Evolutionary conservation across 2,888 invertebrate genomes (phyloP).

Genomic region (Belgica antarctica): DNA sequence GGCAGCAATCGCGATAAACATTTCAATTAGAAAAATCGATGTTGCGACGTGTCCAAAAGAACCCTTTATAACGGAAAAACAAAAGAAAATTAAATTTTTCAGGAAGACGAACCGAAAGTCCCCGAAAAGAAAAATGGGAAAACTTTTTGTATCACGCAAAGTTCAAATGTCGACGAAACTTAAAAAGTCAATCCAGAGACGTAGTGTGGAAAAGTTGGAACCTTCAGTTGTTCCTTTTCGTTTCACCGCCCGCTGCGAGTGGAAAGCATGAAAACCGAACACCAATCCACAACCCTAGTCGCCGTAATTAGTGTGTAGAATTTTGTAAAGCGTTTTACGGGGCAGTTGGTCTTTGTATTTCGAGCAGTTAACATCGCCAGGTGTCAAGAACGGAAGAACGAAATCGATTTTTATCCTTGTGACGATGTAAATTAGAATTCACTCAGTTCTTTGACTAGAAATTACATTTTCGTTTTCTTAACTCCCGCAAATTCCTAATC

Average conservation of each 20-base stretch:
- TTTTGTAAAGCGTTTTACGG: conserved; percentile 24
- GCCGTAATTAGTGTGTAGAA: conserved; percentile 30
- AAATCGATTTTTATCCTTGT: not conserved
- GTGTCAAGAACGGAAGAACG: not conserved
- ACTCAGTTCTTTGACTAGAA: not conserved
- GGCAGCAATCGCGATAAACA: conserved; percentile 1
- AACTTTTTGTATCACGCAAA: conserved; percentile 34
- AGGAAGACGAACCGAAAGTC: not conserved
- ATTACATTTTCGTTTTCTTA: not conserved
- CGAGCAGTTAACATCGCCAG: conserved; percentile 12
- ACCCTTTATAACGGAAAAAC: not conserved
- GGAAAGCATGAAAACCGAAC: conserved; percentile 26
- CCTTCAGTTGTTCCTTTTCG: not conserved
- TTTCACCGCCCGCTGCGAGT: not conserved
- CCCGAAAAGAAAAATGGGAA: conserved; percentile 27
- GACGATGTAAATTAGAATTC: conserved; percentile 2
- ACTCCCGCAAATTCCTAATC: not conserved
- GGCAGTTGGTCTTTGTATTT: conserved; percentile 41
- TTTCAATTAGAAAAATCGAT: conserved; percentile 15
- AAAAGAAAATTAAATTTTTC: conserved; percentile 8
- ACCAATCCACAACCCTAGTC: conserved; percentile 28
- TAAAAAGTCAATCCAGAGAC: conserved; percentile 8
- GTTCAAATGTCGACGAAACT: conserved; percentile 34
- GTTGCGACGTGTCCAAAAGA: not conserved
- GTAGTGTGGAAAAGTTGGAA: not conserved